These are phyloP conservation scores for Tragopan temminckii DNA, from an alignment of 2,797 vertebrate species.

Conservation along the genomic window DNA sequence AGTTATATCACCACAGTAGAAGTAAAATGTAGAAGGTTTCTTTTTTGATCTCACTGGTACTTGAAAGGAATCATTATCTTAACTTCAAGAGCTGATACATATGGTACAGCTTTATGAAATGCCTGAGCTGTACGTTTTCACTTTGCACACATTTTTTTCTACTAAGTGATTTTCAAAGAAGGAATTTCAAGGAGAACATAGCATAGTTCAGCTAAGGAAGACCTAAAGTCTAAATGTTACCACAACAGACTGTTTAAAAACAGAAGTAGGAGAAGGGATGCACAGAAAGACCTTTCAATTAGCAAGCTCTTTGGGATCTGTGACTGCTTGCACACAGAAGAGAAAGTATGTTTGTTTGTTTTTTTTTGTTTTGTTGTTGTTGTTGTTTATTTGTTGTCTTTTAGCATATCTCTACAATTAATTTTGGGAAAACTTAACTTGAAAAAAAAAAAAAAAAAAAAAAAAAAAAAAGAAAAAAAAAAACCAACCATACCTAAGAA, in stretches of 20 bases:
- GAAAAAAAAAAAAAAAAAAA: not conserved
- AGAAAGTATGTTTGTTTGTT: fast-evolving
- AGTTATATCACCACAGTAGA: not conserved
- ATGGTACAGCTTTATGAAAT: not conserved
- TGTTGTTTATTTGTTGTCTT: not conserved
- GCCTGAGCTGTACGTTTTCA: not conserved
- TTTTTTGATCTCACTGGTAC: not conserved
- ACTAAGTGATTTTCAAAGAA: not conserved
- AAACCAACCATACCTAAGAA: not conserved
- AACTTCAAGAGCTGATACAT: not conserved
- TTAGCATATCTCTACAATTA: not conserved
- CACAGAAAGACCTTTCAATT: not conserved
- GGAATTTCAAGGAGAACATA: not conserved
- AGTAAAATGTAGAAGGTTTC: not conserved
- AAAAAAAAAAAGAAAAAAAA: too few relatives aligned
- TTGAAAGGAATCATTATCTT: not conserved
- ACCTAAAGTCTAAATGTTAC: not conserved
- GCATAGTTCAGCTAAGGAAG: not conserved
- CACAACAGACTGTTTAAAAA: not conserved
- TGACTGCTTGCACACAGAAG: not conserved
- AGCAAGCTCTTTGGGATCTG: not conserved
- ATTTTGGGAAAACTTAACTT: not conserved
- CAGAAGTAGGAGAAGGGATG: not conserved
- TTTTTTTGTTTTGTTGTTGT: not conserved
- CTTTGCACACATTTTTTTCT: not conserved